Evolutionary conservation across 2,797 vertebrate species (phyloP).

Genomic region (Halcyon badia): DNA sequence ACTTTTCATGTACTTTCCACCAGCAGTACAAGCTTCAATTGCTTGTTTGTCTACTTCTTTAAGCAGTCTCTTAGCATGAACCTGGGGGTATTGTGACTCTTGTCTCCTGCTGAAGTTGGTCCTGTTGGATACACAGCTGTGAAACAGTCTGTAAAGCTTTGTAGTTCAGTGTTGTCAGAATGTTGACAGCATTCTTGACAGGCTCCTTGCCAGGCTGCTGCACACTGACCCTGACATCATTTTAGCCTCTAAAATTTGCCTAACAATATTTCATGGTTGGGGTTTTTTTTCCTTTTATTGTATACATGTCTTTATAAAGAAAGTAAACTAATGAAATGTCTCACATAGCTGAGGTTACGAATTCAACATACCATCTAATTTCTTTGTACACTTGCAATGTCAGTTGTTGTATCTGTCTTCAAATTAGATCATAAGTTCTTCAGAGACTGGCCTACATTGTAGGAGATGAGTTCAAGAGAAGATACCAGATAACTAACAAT

Average conservation of each 20-base stretch:
- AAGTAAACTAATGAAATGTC: neutral
- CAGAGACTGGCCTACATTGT: neutral
- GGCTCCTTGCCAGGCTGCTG: neutral
- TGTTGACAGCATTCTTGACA: neutral
- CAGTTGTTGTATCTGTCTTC: neutral
- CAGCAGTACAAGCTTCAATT: neutral
- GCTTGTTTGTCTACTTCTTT: neutral
- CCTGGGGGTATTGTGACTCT: neutral
- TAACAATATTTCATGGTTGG: neutral
- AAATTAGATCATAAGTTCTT: neutral
- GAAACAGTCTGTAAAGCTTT: neutral
- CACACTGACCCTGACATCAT: neutral
- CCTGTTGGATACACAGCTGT: neutral
- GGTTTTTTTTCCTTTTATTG: too few species aligned
- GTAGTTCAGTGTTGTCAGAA: neutral
- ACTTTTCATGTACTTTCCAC: neutral
- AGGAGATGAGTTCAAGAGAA: neutral
- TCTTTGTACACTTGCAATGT: neutral
- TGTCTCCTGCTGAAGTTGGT: neutral
- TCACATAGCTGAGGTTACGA: neutral
- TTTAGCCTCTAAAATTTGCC: neutral
- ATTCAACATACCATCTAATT: neutral
- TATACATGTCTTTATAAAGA: neutral
- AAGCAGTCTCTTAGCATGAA: neutral
- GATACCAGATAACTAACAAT: neutral